Base-by-base conservation (phyloP, 2,888 invertebrate species). In the Unio pictorum region DNA sequence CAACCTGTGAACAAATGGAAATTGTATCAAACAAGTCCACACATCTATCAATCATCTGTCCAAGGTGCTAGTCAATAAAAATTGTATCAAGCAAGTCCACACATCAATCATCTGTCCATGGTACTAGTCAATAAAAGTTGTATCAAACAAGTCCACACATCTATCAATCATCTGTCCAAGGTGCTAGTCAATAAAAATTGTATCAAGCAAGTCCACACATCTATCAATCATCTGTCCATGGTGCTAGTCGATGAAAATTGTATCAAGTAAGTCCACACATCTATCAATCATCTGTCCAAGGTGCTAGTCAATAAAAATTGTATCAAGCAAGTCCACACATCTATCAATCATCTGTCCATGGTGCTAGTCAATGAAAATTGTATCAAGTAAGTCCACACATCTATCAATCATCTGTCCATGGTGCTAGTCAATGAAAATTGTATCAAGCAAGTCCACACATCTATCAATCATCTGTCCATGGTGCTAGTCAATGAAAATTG, bases 1-100 rank as follows among this genome's bases (percentile, higher is more conserved):
- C 88, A 57, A 87, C 77, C 87, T 87, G 69, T 11, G 57, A 63
- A 17, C 20, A 17, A 66, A 56, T n/a, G 28, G n/a, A 61, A 68
- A 30, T 23, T 23, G 59, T 59, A 17, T n/a, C 11, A 59, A 45
- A 45, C 15, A 45, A 45, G 45, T 45, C 45, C 15, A 15, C 45
- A 45, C 45, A 34, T 34, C 7, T 34, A 34, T 34, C 34, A 34
- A 23, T 23, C 8, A 34, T 7, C 6, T 7, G 34, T 34, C 34
- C 34, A 34, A 23, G 23, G 23, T 23, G 23, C 23, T 23, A 23
- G 23, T 23, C 23, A 23, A 23, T 23, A 23, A 4, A 60, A 64
- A 30, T 23, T 23, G 58, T 58, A 11, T n/a, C 8, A 58, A 34
- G 7, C 5, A 30, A 30, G 23, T 23, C 23, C 28, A 30, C 28